These are phyloP conservation scores for Recurvirostra avosetta DNA, from an alignment of 2,113 vertebrate genomes.

Conservation along the genomic window DNA sequence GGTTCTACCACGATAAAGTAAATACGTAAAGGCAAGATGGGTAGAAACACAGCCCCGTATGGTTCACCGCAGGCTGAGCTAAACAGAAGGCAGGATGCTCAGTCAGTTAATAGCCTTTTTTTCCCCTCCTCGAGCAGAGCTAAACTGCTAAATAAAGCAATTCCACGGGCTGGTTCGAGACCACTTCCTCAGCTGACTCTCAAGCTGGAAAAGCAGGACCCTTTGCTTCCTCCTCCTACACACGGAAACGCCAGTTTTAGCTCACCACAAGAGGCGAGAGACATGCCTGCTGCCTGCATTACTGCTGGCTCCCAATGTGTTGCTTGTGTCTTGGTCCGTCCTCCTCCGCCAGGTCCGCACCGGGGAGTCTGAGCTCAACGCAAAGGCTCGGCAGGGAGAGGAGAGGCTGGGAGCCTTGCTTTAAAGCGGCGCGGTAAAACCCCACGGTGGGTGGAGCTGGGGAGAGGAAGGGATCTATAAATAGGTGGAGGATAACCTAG, in stretches of 20 bases:
- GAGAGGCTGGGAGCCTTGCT: neutral
- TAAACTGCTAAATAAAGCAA: neutral
- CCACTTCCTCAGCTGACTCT: neutral
- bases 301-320: neutral
- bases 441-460: neutral
- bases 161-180: neutral
- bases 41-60: neutral
- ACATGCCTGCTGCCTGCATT: neutral
- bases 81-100: neutral
- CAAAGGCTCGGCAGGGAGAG: neutral
- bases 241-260: neutral
- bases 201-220: neutral
- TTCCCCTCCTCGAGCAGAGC: neutral
- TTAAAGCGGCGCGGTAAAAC: neutral
- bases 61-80: neutral
- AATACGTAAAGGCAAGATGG: neutral
- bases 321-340: neutral
- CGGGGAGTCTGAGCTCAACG: neutral
- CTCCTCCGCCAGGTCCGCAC: neutral
- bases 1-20: neutral
- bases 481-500: slow-evolving; percentile 64
- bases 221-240: neutral
- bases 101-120: neutral
- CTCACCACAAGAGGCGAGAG: neutral
- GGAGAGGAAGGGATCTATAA: slow-evolving; percentile 48